Evolutionary conservation across 2,888 invertebrate species (phyloP), one percentile per base, ranked within the genome.

Genomic region (Mamestra brassicae): DNA sequence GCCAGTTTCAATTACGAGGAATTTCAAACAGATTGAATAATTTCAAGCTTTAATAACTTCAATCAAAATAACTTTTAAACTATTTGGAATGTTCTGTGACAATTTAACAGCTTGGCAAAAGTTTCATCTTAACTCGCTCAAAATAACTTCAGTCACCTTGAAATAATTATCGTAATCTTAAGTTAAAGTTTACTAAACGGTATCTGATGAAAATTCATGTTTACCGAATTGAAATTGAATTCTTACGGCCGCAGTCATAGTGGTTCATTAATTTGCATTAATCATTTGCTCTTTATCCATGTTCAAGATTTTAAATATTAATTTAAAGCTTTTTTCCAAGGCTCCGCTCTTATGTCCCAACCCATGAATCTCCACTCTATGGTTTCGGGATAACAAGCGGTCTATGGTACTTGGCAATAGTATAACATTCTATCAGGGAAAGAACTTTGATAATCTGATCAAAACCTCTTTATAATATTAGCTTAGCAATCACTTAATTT

Each of bases 31-130:
- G 58, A 77, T 63, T 73, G 58, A 70, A 77, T 60, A 47, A 69
- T 69, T 61, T 69, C 4, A 65, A 57, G 78, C 69, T 52, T 67
- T 78, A 74, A 83, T 74, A 71, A 78, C 42, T 74, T 78, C 67
- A 38, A 82, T 68, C 52, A 52, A 78, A 78, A 82, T 82, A 57
- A 64, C 77, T 61, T 67, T 10, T n/a, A 74, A 81, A 83, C 83
- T 82, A 82, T 78, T 62, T 36, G 54, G 52, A 83, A 64, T 68
- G 36, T 62, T 77, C 70, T 38, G 50, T n/a, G 78, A 66, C 50
- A 73, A 60, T 63, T 78, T 67, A 73, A 73, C 65, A 60, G n/a
- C 61, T 74, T 67, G 57, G 13, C 8, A 50, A 36, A 64, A 63
- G 36, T 81, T 74, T 36, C 5, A 61, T 61, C 38, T 64, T 4